Evolutionary conservation across 2,888 invertebrate species (phyloP).

Genomic region (Hemistola chrysoprasaria): DNA sequence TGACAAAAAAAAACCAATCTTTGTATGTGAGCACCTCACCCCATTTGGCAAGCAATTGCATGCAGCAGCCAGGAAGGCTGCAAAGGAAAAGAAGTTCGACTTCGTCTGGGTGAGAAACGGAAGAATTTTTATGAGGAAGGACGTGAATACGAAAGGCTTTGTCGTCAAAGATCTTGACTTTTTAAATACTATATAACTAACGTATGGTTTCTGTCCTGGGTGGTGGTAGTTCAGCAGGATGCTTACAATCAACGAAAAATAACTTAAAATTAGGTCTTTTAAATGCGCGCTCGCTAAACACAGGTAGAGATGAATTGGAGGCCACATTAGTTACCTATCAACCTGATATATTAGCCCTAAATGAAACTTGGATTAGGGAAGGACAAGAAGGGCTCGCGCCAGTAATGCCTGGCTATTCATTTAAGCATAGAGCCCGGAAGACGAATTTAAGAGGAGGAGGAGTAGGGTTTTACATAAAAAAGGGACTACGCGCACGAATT

Average conservation of each 20-base stretch:
- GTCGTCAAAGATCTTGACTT: no score
- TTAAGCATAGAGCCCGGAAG: constrained; percentile 6
- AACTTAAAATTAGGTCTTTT: no score
- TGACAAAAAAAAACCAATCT: background rate
- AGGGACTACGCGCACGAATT: no score
- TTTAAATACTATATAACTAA: no score
- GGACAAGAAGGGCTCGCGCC: constrained; percentile 14
- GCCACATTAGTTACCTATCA: no score
- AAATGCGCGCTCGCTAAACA: no score
- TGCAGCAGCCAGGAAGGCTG: no score
- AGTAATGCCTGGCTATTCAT: constrained; percentile 12
- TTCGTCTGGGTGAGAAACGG: background rate
- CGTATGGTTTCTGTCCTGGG: no score
- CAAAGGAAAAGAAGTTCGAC: no score
- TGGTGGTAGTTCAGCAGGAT: no score
- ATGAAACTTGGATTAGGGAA: constrained; percentile 13
- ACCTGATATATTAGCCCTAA: constrained; percentile 26
- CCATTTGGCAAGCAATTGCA: background rate
- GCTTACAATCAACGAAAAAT: no score
- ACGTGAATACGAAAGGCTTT: background rate
- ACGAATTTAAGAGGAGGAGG: constrained; percentile 4
- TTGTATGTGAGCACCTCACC: background rate
- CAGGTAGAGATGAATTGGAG: no score
- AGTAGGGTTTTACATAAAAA: constrained; percentile 6
- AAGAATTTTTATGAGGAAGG: background rate